Evolutionary conservation across 1,140 invertebrate genomes (phyloP).

Genomic region (Thalassaphorura encarpata): DNA sequence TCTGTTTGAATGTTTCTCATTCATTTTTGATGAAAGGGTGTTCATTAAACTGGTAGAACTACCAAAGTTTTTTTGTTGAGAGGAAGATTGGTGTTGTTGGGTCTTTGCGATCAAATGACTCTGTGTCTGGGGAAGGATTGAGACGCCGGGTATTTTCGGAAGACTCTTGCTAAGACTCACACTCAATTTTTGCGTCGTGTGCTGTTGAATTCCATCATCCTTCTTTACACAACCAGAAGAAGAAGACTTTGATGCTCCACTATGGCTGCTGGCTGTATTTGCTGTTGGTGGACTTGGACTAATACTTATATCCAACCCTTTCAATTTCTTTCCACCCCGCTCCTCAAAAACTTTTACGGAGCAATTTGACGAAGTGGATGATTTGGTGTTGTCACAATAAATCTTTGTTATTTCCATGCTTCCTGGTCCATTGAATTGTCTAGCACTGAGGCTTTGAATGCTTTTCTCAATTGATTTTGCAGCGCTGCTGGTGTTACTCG

Average conservation of each 20-base stretch:
- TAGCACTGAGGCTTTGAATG: slow-evolving; percentile 6
- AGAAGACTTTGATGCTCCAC: background rate
- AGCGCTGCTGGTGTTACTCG: background rate
- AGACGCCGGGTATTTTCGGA: slow-evolving; percentile 9
- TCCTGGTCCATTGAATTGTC: slow-evolving; percentile 30
- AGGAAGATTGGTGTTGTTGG: too few species aligned
- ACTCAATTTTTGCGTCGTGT: background rate
- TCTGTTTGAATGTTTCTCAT: too few species aligned
- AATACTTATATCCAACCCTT: slow-evolving; percentile 30
- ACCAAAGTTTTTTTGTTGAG: too few species aligned
- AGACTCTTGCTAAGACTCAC: background rate
- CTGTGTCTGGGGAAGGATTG: slow-evolving; percentile 5
- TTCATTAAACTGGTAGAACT: too few species aligned
- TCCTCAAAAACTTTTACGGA: slow-evolving; percentile 19
- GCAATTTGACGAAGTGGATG: background rate
- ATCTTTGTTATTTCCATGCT: slow-evolving; percentile 34
- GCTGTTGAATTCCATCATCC: background rate
- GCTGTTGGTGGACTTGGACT: slow-evolving; percentile 6
- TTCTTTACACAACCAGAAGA: background rate
- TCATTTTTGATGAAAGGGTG: too few species aligned
- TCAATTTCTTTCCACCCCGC: slow-evolving; percentile 27
- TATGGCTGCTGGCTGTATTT: background rate
- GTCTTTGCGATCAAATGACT: too few species aligned
- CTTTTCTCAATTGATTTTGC: slow-evolving; percentile 13
- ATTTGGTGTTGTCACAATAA: slow-evolving; percentile 13